These are phyloP conservation scores for Andrena praecox DNA, from an alignment of 2,888 invertebrate species.

Conservation along the genomic window DNA sequence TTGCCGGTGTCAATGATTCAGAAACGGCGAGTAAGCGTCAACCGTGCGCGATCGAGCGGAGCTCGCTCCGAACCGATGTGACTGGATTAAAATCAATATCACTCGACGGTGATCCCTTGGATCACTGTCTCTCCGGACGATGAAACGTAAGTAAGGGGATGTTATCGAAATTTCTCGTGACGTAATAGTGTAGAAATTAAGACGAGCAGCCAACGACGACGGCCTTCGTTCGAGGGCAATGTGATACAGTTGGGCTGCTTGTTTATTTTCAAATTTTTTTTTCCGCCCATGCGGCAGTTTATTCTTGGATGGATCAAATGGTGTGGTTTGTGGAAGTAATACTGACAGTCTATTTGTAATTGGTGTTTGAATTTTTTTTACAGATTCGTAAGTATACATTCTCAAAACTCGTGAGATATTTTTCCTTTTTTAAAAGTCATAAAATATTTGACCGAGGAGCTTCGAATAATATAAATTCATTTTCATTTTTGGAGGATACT, in stretches of 20 bases:
- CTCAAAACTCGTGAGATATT: too few species aligned
- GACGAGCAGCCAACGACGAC: not conserved
- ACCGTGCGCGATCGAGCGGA: not conserved
- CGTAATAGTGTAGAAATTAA: not conserved
- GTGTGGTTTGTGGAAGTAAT: not conserved
- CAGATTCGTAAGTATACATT: too few species aligned
- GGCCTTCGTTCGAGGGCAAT: not conserved
- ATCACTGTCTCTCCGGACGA: not conserved
- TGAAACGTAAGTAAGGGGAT: not conserved
- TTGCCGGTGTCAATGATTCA: slow-evolving; percentile 19
- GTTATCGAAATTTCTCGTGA: not conserved
- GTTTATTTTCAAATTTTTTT: not conserved
- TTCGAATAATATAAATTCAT: too few species aligned
- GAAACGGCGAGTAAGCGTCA: slow-evolving; percentile 6
- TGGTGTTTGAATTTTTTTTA: too few species aligned
- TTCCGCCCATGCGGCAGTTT: not conserved
- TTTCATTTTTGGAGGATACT: too few species aligned
- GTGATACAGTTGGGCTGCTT: not conserved
- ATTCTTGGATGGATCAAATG: not conserved
- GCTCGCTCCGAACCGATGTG: not conserved
- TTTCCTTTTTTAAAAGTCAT: too few species aligned
- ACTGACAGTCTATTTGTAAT: too few species aligned
- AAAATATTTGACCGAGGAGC: too few species aligned
- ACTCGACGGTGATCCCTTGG: too few species aligned
- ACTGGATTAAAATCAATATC: not conserved